Base-by-base conservation (phyloP, 2,797 vertebrate species). In the Enteromius viviparus region DNA sequence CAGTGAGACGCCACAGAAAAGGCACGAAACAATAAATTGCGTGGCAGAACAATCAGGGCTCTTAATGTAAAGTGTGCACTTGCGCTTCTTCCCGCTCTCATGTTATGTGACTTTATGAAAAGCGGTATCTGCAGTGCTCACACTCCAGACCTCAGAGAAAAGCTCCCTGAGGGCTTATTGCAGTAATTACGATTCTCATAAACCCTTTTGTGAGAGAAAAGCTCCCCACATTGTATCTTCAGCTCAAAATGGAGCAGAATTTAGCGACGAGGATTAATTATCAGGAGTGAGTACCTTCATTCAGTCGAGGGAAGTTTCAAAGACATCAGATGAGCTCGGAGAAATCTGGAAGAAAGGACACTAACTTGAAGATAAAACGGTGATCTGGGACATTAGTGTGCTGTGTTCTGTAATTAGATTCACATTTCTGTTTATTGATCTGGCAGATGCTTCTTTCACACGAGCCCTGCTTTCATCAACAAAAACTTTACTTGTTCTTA, bases 131-230 rank as follows among this genome's bases (percentile, higher is more conserved):
- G 45, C 62, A 37, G 29, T 8, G 1, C 62, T 49, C 47, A 53
- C 32, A 49, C 23, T 49, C 45, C 53, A 6, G 65, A 29, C 47
- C 76, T 3, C 76, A 12, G 37, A 23, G 29, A 23, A n/a, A 23
- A 51, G 64, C 64, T 53, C 64, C 47, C 8, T 1, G 32, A 34
- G 32, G 64, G n/a, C 47, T 69, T 79, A 79, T 53, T 79, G 77
- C 64, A 40, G 64, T 79, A 68, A 79, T 79, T 79, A 69, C 0
- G 64, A 53, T 69, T 68, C 53, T 79, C 64, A 79, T 68, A 79
- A 79, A 55, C 64, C 64, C 77, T 40, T 79, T 79, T 79, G 77
- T 79, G 64, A 17, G 7, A 53, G 76, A 23, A 78, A 78, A 75
- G 72, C 60, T 65, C 76, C 65, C 45, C 6, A 21, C 29, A 66